Base-by-base conservation (phyloP, 2,797 vertebrate species). In the Xiphophorus birchmanni region DNA sequence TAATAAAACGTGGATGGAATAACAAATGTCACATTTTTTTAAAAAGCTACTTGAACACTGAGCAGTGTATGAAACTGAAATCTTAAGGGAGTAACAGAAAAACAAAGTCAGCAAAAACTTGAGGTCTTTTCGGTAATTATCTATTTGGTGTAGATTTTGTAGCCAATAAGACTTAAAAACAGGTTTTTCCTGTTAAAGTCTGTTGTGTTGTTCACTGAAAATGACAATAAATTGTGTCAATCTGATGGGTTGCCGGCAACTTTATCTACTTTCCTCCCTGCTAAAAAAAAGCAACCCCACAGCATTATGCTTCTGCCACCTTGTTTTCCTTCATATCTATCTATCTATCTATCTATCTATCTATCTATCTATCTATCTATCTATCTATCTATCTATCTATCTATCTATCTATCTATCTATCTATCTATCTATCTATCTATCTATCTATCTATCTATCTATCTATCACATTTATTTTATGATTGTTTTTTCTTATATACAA, bases 351-450 rank as follows among this genome's bases (percentile, higher is more conserved):
- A 18, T 63, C 45, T 35, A 17, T 67, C 17, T 21, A 23, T 67
- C 63, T 37, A 69, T 69, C 65, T 42, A 69, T 69, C 65, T 42
- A 69, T 69, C 65, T 35, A 18, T 63, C 60, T 35, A 17, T 63
- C 45, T 32, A 17, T 65, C 17, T 21, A 21, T 65, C 63, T 37
- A 69, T 69, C 65, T 42, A 69, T 69, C 65, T 42, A 69, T 69
- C 65, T 32, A 17, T 63, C 58, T 32, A 13, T 58, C 42, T 29
- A 13, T 63, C 15, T 17, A 18, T 63, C 60, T 29, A 5, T 65
- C 17, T 9, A 21, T 65, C 60, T 21, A 42, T 69, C 65, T 42
- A 42, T 69, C 65, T 35, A 18, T 65, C 60, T 35, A 17, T 60
- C 44, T 32, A 15, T 65, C 17, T 21, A 21, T 65, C 60, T 37